Evolutionary conservation across 2,113 vertebrate species (phyloP).

Genomic region (Mormyrus lacerda): DNA sequence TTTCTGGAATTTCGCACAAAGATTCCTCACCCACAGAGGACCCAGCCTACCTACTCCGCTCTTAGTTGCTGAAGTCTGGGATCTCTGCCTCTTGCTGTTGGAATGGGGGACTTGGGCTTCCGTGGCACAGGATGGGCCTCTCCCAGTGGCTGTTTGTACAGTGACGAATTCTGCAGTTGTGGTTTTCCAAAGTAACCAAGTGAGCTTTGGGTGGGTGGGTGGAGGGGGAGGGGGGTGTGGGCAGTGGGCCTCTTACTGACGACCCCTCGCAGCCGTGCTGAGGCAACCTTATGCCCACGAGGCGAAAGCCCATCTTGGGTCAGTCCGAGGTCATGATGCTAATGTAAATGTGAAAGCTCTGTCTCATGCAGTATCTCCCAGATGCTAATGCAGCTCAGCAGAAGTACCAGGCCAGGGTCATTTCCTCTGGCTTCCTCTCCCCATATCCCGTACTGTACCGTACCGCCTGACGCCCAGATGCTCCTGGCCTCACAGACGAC

Average conservation of each 20-base stretch:
- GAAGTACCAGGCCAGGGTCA: not conserved
- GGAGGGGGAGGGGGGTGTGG: not conserved
- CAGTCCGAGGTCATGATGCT: not conserved
- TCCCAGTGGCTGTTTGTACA: not conserved
- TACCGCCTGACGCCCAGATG: not conserved
- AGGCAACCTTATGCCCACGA: not conserved
- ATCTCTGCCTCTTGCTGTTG: not conserved
- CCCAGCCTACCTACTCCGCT: not conserved
- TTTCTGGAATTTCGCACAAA: not conserved
- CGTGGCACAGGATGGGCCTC: not conserved
- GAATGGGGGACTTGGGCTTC: not conserved
- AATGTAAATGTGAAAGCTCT: not conserved
- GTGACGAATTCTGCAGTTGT: not conserved
- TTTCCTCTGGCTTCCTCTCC: not conserved
- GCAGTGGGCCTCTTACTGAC: not conserved
- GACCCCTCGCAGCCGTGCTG: not conserved
- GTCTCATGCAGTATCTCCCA: not conserved
- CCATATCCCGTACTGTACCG: not conserved
- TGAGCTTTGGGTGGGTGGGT: not conserved
- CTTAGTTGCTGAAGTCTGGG: not conserved
- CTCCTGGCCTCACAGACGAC: not conserved
- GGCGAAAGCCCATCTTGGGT: not conserved
- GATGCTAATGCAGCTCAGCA: not conserved
- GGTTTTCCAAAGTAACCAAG: not conserved
- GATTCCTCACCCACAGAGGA: not conserved